A percentile compares a stretch with the other conserved stretches of the same genome.
phyloP scores from a whole-genome alignment of 2,888 invertebrate genomes.

The Alcis repandata region DNA sequence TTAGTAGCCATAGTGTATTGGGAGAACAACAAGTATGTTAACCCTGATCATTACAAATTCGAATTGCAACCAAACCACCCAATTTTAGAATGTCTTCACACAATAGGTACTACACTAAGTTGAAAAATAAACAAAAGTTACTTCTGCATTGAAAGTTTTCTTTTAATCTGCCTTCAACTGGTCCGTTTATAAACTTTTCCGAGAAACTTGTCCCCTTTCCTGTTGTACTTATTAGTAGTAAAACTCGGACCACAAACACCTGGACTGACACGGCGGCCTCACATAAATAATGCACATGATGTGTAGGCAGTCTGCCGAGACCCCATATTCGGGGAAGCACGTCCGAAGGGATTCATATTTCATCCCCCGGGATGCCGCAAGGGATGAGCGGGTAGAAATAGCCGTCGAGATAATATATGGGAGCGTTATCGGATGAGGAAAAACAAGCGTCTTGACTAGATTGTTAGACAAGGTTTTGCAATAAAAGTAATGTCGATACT shows the following conservation, averaged over 20 bases:
- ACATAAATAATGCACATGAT: conserved; percentile 65
- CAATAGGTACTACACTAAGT: too few species aligned
- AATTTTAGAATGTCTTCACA: too few species aligned
- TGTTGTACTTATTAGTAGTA: background rate
- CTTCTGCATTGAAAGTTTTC: too few species aligned
- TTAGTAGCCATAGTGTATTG: background rate
- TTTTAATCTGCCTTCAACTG: too few species aligned
- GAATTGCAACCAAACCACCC: too few species aligned
- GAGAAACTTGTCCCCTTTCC: too few species aligned
- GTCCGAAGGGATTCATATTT: conserved; percentile 68
- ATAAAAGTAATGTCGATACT: conserved; percentile 3
- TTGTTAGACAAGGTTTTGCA: conserved; percentile 28
- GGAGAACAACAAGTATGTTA: too few species aligned
- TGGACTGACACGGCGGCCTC: conserved; percentile 42
- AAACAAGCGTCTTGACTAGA: conserved; percentile 25
- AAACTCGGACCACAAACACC: conserved; percentile 13
- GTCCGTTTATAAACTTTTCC: too few species aligned
- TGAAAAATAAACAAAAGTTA: too few species aligned
- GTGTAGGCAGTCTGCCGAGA: conserved; percentile 64
- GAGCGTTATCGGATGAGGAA: conserved; percentile 19
- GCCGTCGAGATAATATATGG: conserved; percentile 20
- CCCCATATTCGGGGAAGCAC: conserved; percentile 66
- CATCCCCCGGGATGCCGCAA: conserved; percentile 56
- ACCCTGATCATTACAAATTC: too few species aligned
- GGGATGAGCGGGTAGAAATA: conserved; percentile 49